Evolutionary conservation across 1,140 invertebrate genomes (phyloP).

Genomic region (Plutomurus gul): DNA sequence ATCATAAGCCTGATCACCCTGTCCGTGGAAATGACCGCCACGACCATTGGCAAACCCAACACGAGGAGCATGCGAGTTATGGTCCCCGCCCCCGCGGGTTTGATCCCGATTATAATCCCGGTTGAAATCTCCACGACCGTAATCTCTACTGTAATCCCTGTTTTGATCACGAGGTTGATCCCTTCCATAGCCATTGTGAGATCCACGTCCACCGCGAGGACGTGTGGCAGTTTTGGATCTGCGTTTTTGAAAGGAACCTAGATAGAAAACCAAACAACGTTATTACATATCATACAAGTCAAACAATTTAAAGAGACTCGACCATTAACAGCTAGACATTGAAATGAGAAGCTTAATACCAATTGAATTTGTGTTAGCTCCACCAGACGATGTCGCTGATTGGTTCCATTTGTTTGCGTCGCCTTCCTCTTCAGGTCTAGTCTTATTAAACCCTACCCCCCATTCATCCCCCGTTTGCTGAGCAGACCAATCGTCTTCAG

Average conservation of each 20-base stretch:
- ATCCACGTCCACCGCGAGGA: background rate
- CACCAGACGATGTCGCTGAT: background rate
- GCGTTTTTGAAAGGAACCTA: background rate
- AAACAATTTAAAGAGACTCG: too few species aligned
- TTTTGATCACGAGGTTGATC: background rate
- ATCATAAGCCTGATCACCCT: background rate
- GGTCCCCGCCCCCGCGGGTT: too few species aligned
- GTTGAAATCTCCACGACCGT: background rate
- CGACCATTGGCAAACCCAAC: background rate
- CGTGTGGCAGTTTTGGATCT: background rate
- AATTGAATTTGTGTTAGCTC: background rate
- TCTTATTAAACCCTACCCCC: background rate
- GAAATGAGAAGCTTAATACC: background rate
- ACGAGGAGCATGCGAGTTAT: too few species aligned
- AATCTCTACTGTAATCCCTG: background rate
- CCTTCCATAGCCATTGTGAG: background rate
- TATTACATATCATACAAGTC: too few species aligned
- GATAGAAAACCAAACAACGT: too few species aligned
- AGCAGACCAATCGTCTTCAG: background rate
- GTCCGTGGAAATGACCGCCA: background rate
- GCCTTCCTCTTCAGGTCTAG: background rate
- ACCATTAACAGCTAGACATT: too few species aligned
- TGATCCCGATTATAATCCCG: background rate
- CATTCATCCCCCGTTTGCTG: background rate
- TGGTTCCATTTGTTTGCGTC: background rate